Conservation (phyloP, 2,113 vertebrate genomes). For the Cynoglossus semilaevis region DNA sequence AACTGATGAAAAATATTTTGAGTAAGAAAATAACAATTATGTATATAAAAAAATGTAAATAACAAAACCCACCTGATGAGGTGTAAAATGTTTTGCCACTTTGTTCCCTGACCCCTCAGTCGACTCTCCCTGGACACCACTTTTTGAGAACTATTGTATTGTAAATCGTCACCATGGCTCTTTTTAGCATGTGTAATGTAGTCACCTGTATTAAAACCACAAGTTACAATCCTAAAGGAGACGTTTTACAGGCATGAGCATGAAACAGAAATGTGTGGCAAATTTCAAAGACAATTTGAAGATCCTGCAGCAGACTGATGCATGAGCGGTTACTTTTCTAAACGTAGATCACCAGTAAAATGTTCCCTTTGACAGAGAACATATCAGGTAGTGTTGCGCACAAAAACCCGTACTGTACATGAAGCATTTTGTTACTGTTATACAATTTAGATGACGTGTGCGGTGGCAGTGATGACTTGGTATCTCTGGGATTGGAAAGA, state of each 20-base stretch:
- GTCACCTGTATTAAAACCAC: background rate
- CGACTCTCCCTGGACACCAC: background rate
- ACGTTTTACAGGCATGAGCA: background rate
- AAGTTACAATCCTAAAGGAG: background rate
- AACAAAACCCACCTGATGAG: background rate
- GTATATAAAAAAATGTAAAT: background rate
- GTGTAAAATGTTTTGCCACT: no score
- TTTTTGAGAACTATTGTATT: background rate
- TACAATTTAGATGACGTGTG: no score
- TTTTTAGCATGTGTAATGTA: background rate
- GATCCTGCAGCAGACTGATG: background rate
- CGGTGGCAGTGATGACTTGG: background rate
- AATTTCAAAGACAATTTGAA: background rate
- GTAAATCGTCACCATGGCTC: background rate
- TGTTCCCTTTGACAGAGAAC: no score
- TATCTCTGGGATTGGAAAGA: background rate
- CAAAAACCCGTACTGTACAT: background rate
- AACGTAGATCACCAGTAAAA: background rate
- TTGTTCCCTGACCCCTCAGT: no score
- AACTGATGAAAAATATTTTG: no score
- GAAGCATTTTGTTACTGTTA: no score
- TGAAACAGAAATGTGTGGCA: background rate
- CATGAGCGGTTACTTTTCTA: background rate
- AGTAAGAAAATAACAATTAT: background rate
- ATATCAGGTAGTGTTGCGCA: background rate